Conservation (phyloP, 2,797 vertebrate genomes). For the Acridotheres tristis region DNA sequence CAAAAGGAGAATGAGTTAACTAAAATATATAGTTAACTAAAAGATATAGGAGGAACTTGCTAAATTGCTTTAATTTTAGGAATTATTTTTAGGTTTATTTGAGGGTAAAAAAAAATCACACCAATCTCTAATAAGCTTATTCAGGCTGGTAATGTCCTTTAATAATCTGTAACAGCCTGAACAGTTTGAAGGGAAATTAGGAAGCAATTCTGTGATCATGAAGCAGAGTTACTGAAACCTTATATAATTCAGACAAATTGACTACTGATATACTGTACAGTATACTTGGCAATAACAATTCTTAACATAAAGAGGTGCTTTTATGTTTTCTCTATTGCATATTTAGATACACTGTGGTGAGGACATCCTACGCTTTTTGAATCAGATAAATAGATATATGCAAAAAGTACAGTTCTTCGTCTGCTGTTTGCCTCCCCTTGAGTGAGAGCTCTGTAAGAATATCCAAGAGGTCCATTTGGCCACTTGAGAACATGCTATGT, state of each 20-base stretch:
- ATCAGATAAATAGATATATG: not conserved
- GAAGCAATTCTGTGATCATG: slow-evolving; percentile 10
- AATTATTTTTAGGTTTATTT: slow-evolving; percentile 19
- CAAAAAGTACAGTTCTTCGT: not conserved
- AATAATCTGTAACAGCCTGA: slow-evolving; percentile 12
- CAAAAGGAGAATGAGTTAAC: not conserved
- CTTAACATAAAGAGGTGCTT: not conserved
- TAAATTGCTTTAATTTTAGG: slow-evolving; percentile 12
- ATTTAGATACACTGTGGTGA: not conserved
- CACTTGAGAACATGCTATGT: not conserved
- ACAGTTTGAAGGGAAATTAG: slow-evolving; percentile 43
- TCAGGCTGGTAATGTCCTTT: slow-evolving; percentile 33
- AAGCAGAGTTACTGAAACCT: slow-evolving; percentile 15
- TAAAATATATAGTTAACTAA: not conserved
- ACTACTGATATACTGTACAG: not conserved
- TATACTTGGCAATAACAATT: not conserved
- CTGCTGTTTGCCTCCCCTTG: not conserved
- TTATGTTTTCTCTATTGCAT: not conserved
- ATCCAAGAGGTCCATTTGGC: not conserved
- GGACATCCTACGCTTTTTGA: not conserved
- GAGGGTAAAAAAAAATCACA: not conserved
- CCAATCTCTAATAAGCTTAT: not conserved
- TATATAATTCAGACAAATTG: not conserved
- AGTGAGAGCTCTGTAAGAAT: not conserved
- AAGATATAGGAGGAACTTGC: not conserved